Conservation (phyloP, 2,888 invertebrate genomes). For the Drosophila neutralis region DNA sequence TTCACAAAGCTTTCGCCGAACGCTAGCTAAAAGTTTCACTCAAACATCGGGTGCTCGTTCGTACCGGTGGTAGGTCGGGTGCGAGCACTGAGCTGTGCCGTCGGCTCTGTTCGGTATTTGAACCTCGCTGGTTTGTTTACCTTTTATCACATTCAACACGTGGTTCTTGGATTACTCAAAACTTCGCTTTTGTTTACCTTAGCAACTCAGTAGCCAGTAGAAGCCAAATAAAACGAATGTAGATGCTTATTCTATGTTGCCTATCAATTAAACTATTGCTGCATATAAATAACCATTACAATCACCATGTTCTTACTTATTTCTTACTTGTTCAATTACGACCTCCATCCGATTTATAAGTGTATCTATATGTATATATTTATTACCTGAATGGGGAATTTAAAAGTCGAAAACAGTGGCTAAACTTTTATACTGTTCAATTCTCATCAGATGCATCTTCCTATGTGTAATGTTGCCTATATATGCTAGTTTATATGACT, state of each 20-base stretch:
- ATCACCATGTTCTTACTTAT: neutral
- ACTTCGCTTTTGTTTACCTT: constrained; percentile 38
- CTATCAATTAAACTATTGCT: neutral
- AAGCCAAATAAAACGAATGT: neutral
- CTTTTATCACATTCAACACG: constrained; percentile 57
- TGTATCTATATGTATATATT: neutral
- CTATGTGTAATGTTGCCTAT: neutral
- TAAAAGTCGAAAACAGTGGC: neutral
- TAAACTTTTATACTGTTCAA: neutral
- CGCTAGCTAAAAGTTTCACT: constrained; percentile 54
- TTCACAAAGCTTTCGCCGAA: constrained; percentile 51
- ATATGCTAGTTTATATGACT: neutral
- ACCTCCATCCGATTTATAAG: neutral
- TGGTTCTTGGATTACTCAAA: constrained; percentile 27
- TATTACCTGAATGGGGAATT: neutral
- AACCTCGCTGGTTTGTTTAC: constrained; percentile 64
- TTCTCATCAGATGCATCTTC: neutral
- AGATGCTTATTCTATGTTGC: neutral
- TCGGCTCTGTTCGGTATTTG: constrained; percentile 29
- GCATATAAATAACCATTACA: neutral
- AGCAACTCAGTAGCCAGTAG: constrained; percentile 7
- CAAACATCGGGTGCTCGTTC: constrained; percentile 32
- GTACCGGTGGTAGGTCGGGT: constrained; percentile 32
- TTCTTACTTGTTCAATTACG: neutral
- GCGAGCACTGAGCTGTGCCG: constrained; percentile 1